These are phyloP conservation scores for Neodon shergylaensis DNA, from an alignment of 2,113 vertebrate species.

Conservation along the genomic window DNA sequence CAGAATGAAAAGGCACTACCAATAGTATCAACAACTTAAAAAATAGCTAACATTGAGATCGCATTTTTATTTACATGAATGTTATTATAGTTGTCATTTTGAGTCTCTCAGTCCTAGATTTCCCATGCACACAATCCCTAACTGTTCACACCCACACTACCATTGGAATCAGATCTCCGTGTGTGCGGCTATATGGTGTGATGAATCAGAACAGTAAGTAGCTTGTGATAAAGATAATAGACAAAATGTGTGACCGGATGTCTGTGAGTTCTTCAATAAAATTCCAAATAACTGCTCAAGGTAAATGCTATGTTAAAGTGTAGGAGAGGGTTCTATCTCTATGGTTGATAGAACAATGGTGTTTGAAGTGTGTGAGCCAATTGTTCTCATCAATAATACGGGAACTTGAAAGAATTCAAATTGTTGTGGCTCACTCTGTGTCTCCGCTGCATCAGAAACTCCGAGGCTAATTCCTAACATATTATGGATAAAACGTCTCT, in stretches of 20 bases:
- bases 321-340: background rate
- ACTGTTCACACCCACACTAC: background rate
- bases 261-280: background rate
- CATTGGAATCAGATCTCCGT: background rate
- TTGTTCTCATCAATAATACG: background rate
- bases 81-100: background rate
- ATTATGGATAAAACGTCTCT: background rate
- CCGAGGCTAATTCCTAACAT: background rate
- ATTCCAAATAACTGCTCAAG: background rate
- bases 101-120: background rate
- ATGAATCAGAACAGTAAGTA: background rate
- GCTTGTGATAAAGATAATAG: background rate
- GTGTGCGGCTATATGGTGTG: background rate
- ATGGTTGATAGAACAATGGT: background rate
- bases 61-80: background rate
- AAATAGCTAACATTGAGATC: background rate
- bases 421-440: background rate
- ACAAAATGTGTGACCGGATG: background rate
- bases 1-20: background rate
- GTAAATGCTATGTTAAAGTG: background rate
- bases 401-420: background rate
- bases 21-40: background rate
- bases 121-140: background rate
- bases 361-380: background rate
- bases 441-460: background rate